phyloP scores from a whole-genome alignment of 2,888 invertebrate species.

The Lacanobia oleracea region DNA sequence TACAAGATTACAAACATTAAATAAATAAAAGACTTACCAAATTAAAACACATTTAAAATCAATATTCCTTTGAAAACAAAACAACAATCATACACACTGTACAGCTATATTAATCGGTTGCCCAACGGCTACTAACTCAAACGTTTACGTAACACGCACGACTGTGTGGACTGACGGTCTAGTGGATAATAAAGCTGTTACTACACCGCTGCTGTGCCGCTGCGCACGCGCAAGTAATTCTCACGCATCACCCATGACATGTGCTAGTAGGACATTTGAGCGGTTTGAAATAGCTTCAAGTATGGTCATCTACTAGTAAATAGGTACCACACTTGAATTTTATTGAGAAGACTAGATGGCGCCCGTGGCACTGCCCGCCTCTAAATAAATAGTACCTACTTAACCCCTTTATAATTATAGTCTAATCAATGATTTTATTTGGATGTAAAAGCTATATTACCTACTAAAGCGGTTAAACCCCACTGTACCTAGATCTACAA shows the following conservation, averaged over 20 bases:
- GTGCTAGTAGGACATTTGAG: no score
- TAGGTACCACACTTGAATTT: no score
- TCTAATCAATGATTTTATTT: no score
- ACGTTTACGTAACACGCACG: conserved; percentile 41
- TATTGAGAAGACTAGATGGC: no score
- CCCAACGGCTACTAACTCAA: conserved; percentile 23
- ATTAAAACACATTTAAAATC: not conserved
- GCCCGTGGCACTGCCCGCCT: no score
- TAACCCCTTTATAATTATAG: no score
- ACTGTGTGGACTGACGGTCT: conserved; percentile 39
- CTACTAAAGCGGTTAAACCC: no score
- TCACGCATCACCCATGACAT: not conserved
- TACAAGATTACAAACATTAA: not conserved
- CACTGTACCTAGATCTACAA: no score
- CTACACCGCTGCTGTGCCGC: conserved; percentile 46
- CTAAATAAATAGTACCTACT: no score
- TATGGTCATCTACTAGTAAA: no score
- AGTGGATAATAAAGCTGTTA: conserved; percentile 56
- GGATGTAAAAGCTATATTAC: no score
- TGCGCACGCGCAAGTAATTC: conserved; percentile 36
- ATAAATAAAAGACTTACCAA: conserved; percentile 4
- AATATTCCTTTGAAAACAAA: not conserved
- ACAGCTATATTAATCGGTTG: conserved; percentile 16
- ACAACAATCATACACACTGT: conserved; percentile 11
- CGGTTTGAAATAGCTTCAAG: no score